Evolutionary conservation across 2,888 invertebrate species (phyloP).

Genomic region (Agriopis aurantiaria): DNA sequence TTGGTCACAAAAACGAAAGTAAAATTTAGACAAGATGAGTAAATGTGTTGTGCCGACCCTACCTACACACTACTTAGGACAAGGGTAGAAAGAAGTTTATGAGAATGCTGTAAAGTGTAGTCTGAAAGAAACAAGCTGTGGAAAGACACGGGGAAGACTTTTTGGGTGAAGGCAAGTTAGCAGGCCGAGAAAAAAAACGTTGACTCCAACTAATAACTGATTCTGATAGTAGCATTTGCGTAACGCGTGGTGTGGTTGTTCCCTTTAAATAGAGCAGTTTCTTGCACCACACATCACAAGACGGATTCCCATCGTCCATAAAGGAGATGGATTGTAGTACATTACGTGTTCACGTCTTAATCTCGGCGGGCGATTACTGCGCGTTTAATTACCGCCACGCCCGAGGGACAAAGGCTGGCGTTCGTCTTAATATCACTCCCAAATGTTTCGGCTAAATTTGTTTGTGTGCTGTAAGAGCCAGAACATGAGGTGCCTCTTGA

Average conservation of each 20-base stretch:
- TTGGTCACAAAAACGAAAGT: too few species aligned
- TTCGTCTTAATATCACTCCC: slow-evolving; percentile 59
- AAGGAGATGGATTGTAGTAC: slow-evolving; percentile 78
- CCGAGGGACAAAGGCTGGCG: slow-evolving; percentile 69
- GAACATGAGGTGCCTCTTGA: neutral
- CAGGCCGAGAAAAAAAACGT: too few species aligned
- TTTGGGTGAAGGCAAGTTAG: too few species aligned
- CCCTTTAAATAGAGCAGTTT: slow-evolving; percentile 26
- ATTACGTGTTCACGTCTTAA: slow-evolving; percentile 80
- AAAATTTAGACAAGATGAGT: too few species aligned
- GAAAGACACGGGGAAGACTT: too few species aligned
- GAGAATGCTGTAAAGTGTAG: too few species aligned
- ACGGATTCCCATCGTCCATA: slow-evolving; percentile 66
- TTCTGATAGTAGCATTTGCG: neutral
- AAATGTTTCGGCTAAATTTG: slow-evolving; percentile 26
- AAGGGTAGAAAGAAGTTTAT: too few species aligned
- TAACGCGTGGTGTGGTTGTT: neutral
- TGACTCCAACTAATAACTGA: too few species aligned
- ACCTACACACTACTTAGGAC: too few species aligned
- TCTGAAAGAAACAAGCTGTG: too few species aligned
- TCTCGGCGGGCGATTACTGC: slow-evolving; percentile 75
- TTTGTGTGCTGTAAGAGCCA: neutral
- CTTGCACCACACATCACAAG: slow-evolving; percentile 53
- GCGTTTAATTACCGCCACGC: slow-evolving; percentile 76
- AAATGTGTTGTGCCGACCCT: too few species aligned